phyloP scores from a whole-genome alignment of 2,888 invertebrate genomes.

The Eristalinus aeneus region DNA sequence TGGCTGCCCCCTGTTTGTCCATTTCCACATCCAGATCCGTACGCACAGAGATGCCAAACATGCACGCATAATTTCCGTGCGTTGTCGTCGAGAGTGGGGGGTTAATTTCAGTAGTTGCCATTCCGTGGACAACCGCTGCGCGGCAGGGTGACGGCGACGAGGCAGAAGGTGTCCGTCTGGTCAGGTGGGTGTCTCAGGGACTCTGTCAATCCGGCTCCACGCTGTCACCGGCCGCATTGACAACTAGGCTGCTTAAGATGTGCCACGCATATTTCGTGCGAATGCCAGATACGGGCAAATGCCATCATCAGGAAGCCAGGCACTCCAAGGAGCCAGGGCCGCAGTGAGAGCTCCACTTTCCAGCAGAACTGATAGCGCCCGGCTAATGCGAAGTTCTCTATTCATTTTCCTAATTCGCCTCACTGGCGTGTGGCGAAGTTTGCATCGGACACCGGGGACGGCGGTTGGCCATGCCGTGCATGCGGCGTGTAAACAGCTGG shows the following conservation, averaged over 20 bases:
- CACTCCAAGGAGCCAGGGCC: not conserved
- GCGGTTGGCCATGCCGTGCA: conserved; percentile 53
- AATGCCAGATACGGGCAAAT: conserved; percentile 60
- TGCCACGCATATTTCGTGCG: conserved; percentile 63
- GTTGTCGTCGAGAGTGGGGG: conserved; percentile 5
- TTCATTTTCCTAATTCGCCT: conserved; percentile 70
- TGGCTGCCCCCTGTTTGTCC: conserved; percentile 37
- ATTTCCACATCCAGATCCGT: conserved; percentile 46
- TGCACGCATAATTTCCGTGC: conserved; percentile 63
- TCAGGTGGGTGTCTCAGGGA: conserved; percentile 61
- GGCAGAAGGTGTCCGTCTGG: conserved; percentile 38
- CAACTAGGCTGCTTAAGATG: conserved; percentile 65
- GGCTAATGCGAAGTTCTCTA: conserved; percentile 63
- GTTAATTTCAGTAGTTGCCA: conserved; percentile 50
- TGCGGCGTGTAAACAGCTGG: conserved; percentile 70
- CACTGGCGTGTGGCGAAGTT: not conserved
- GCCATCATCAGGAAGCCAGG: conserved; percentile 42
- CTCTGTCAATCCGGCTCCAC: conserved; percentile 37
- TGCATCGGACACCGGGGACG: not conserved
- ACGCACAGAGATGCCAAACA: conserved; percentile 62
- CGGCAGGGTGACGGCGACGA: not conserved
- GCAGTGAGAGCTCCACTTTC: conserved; percentile 45
- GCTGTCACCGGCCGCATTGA: conserved; percentile 50
- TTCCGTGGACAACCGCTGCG: conserved; percentile 32
- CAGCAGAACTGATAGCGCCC: conserved; percentile 31